A percentile compares a stretch with the other conserved stretches of the same genome.
phyloP scores from a whole-genome alignment of 2,113 vertebrate genomes.

The Forbesichthys agassizii region DNA sequence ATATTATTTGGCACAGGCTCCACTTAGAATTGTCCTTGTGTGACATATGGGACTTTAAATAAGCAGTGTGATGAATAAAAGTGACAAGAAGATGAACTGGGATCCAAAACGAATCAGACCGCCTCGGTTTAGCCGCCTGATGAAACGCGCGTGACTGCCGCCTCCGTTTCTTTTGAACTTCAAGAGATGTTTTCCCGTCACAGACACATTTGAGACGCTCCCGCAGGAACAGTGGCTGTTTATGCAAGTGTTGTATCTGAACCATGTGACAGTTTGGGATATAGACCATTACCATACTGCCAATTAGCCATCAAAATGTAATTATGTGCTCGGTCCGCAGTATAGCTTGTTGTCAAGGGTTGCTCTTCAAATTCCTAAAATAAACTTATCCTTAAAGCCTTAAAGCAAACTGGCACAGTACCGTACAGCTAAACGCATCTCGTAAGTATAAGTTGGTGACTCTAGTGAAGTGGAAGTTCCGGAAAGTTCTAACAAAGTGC shows the following conservation, averaged over 20 bases:
- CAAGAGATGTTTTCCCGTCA: constrained; percentile 30
- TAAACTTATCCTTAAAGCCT: no score
- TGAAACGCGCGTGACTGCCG: constrained; percentile 38
- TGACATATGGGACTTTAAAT: constrained; percentile 29
- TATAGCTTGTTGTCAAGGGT: no score
- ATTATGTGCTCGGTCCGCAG: not conserved
- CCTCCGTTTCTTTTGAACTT: constrained; percentile 38
- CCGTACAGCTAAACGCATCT: no score
- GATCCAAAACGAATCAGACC: constrained; percentile 38
- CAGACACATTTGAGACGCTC: not conserved
- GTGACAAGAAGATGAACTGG: constrained; percentile 43
- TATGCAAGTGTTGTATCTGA: not conserved
- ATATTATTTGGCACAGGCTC: constrained; percentile 5
- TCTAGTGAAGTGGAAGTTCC: no score
- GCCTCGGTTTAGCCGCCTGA: constrained; percentile 37
- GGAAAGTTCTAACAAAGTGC: no score
- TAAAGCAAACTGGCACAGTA: no score
- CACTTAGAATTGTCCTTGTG: constrained; percentile 48
- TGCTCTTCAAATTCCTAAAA: no score
- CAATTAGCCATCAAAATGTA: constrained; percentile 3
- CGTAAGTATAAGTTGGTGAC: no score
- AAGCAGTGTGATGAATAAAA: constrained; percentile 50
- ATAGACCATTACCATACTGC: not conserved
- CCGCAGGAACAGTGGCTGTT: constrained; percentile 30
- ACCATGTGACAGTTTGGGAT: not conserved